Percentiles rank a stretch among this genome's conserved stretches.
phyloP scores from a whole-genome alignment of 1,140 invertebrate genomes.

The Hermetia illucens region DNA sequence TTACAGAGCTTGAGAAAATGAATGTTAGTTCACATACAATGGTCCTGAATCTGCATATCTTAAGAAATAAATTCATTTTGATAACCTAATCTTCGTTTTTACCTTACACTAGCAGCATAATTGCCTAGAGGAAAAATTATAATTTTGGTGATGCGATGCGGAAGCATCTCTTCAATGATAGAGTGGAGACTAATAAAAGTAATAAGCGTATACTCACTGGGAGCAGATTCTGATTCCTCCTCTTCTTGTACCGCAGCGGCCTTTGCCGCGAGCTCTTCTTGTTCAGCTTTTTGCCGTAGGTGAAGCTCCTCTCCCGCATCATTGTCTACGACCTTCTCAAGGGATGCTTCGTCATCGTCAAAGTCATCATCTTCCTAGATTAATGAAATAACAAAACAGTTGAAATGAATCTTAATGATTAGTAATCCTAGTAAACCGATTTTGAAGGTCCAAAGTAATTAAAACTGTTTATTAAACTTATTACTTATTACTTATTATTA shows the following conservation, averaged over 20 bases:
- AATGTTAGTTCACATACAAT: conserved; percentile 28
- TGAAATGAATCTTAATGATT: no score
- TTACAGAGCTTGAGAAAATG: background rate
- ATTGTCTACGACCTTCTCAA: conserved; percentile 26
- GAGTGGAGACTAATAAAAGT: no score
- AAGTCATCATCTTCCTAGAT: conserved; percentile 13
- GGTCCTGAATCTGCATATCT: background rate
- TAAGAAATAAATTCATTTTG: background rate
- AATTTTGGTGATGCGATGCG: no score
- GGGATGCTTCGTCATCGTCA: conserved; percentile 14
- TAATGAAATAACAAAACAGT: no score
- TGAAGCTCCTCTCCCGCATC: conserved; percentile 22
- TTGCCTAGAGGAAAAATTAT: background rate
- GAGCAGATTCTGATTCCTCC: conserved; percentile 27
- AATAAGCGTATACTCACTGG: no score
- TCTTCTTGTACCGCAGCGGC: conserved; percentile 20
- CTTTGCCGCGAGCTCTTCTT: conserved; percentile 10
- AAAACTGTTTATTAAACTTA: no score
- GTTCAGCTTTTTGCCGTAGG: conserved; percentile 15
- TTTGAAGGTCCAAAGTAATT: no score
- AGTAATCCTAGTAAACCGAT: no score
- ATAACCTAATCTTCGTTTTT: background rate
- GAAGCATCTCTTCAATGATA: no score
- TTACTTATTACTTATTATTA: background rate
- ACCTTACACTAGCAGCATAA: background rate